Percentiles rank a stretch among this genome's conserved stretches.
These are phyloP conservation scores for Zootoca vivipara DNA, from an alignment of 2,113 vertebrate genomes.

Conservation along the genomic window DNA sequence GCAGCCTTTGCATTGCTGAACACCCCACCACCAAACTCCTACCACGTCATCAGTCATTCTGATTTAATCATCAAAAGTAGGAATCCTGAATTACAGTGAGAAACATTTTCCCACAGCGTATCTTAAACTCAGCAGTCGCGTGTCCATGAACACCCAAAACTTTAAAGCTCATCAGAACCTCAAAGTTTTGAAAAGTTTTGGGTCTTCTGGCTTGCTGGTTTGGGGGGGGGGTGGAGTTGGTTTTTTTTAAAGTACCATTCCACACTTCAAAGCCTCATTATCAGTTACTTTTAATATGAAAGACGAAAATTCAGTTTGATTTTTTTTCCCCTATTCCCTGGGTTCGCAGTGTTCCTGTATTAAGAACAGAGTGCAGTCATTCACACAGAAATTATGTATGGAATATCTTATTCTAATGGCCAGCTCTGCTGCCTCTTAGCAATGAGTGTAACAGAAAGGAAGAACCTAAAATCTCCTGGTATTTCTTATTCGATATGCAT, in stretches of 20 bases:
- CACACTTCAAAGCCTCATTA: background rate
- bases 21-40: background rate
- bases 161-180: background rate
- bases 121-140: background rate
- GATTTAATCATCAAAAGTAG: background rate
- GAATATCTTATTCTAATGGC: background rate
- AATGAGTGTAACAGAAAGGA: background rate
- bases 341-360: background rate
- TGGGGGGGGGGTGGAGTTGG: too few relatives aligned
- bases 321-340: background rate
- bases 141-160: background rate
- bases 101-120: background rate
- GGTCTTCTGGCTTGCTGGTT: background rate
- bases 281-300: background rate
- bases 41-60: background rate
- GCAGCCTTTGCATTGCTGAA: background rate
- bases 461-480: background rate
- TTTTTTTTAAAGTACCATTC: background rate
- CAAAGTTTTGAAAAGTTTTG: background rate
- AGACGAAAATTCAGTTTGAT: slow-evolving; percentile 5
- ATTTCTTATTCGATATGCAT: background rate
- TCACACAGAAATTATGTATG: background rate
- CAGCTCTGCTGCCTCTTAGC: background rate
- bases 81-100: background rate
- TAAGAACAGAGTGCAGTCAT: background rate